Base-by-base conservation (phyloP, 1,140 invertebrate species). In the Calycopis cecrops region DNA sequence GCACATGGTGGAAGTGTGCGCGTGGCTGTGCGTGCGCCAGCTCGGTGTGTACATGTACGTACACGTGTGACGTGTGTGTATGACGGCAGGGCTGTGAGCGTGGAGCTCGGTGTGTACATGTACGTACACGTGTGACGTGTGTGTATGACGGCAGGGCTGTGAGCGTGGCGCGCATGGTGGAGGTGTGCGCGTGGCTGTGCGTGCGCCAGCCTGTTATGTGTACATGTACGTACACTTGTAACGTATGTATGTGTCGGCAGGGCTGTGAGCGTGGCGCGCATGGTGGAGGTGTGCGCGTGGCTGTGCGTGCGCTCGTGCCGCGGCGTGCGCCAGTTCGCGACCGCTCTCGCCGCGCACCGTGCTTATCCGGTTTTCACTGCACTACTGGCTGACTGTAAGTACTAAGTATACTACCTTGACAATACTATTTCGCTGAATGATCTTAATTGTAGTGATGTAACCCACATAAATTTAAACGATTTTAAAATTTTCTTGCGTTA, bases 291-390 rank as follows among this genome's bases (percentile, higher is more conserved):
- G 35, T 90, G 94, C 18, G 91, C 91, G 53, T 91, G 94, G 85
- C 77, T 96, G 55, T 91, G 94, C 52, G 91, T 95, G 65, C 77
- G 90, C 10, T 90, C 92, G 33, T 89, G 92, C 18, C 89, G 91
- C 52, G 95, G 94, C 73, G 89, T 95, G 0, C 88, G 89, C 0
- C 94, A 96, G 67, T 92, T 95, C 69, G 95, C 94, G 69, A 92
- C 95, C 58, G 91, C 93, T 1, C 85, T 95, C 21, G 90, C 90
- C n/a, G 90, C 94, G 34, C 85, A 94, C 17, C 90, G 91, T 51
- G 91, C 90, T 3, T 86, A 88, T 57, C 67, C 84, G 8, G 76
- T 91, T 4, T 88, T 92, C 53, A 89, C 89, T 2, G 73, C 76
- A 17, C 88, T 92, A 35, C 73, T 92, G 4, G 78, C 73, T 4